phyloP scores from a whole-genome alignment of 2,113 vertebrate species.

The Callocephalon fimbriatum region DNA sequence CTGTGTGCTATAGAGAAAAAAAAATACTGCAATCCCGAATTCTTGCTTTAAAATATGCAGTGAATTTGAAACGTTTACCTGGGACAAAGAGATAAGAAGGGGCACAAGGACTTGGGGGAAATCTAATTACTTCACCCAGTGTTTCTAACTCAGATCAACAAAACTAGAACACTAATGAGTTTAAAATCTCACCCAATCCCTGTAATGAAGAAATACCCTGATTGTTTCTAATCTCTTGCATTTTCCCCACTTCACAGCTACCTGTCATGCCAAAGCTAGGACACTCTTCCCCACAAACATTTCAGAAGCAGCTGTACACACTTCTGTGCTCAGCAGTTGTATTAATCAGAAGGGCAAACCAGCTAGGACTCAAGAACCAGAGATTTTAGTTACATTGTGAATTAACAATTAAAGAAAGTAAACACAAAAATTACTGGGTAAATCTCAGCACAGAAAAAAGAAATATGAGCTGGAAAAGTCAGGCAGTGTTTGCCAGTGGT shows the following conservation, averaged over 20 bases:
- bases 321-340: not conserved
- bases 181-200: not conserved
- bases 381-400: not conserved
- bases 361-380: not conserved
- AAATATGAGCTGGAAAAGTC: not conserved
- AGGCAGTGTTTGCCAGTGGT: not conserved
- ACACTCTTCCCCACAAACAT: not conserved
- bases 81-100: not conserved
- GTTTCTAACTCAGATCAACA: not conserved
- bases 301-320: not conserved
- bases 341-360: not conserved
- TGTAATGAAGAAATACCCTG: not conserved
- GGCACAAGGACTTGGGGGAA: not conserved
- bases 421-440: not conserved
- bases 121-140: not conserved
- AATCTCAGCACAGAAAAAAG: not conserved
- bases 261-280: not conserved
- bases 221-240: not conserved
- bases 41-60: constrained; percentile 4
- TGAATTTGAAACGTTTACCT: not conserved
- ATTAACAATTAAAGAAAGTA: not conserved
- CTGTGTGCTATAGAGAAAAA: not conserved
- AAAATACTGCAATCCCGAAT: not conserved
- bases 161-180: not conserved
- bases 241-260: not conserved